Evolutionary conservation across 2,797 vertebrate species (phyloP), one percentile per base, ranked within the genome.

Genomic region (Acanthopagrus latus): DNA sequence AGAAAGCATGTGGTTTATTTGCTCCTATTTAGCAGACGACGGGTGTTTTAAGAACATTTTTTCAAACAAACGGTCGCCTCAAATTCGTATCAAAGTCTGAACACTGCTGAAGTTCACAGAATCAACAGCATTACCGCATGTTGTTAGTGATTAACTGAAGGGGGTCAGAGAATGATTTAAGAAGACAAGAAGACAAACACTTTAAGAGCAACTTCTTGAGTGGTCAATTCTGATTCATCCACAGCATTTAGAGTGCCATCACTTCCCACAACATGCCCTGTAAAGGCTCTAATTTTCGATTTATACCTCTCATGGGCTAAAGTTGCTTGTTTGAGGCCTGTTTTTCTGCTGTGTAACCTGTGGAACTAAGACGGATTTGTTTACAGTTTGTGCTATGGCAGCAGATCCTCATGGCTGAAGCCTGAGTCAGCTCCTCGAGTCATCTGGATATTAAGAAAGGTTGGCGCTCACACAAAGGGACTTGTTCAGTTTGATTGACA

Each of bases 71-170:
- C 25, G 47, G 38, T 59, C 71, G 25, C 76, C 79, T 86, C 63
- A 55, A 59, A 18, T 43, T 88, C 71, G 77, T 68, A 90, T 89
- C 78, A 20, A 62, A 46, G 47, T 20, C 20, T 44, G 43, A 57
- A 29, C 23, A 27, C 29, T 25, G 23, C 48, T 13, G n/a, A 20
- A 67, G 55, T 54, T 65, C 4, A 63, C 21, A 76, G 63, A 64
- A 65, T 51, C 14, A 71, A 66, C 55, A 25, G 10, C n/a, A 10
- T 78, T 77, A 80, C 86, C 63, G 0, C 7, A 18, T 38, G 38
- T 43, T 67, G 21, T 51, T n/a, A 10, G 38, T 43, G 27, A 82
- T 66, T 38, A 71, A 62, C n/a, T 57, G 27, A 50, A 78, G 51
- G 25, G 20, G 66, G 47, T 66, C 29, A 23, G 25, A 50, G 8